These are phyloP conservation scores for Drosophila rufa DNA, from an alignment of 1,140 invertebrate genomes.

Conservation along the genomic window DNA sequence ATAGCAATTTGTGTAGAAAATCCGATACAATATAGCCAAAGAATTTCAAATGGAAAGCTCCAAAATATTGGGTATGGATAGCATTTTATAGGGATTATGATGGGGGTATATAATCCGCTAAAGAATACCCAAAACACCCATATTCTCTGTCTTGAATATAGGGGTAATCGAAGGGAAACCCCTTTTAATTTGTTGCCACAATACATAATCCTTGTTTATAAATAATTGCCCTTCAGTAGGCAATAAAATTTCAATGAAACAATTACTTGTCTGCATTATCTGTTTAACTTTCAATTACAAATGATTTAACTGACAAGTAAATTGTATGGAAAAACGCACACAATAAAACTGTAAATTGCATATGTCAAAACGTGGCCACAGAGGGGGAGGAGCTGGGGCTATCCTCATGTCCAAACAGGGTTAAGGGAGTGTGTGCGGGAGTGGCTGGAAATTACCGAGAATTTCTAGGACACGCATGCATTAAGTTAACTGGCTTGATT, in stretches of 20 bases:
- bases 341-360: slow-evolving; percentile 41
- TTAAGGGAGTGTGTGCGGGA: background rate
- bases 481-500: slow-evolving; percentile 4
- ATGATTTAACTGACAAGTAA: slow-evolving; percentile 45
- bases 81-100: slow-evolving; percentile 22
- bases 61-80: slow-evolving; percentile 18
- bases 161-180: background rate
- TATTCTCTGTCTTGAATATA: slow-evolving; percentile 18
- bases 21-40: slow-evolving; percentile 48
- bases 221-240: slow-evolving; percentile 28
- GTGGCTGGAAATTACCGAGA: slow-evolving; percentile 6
- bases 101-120: slow-evolving; percentile 2
- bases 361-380: slow-evolving; percentile 26
- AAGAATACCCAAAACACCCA: slow-evolving; percentile 3
- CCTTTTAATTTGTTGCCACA: slow-evolving; percentile 11
- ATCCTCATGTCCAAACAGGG: background rate
- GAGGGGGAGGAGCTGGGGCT: slow-evolving; percentile 18
- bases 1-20: slow-evolving; percentile 64
- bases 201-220: slow-evolving; percentile 25
- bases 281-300: slow-evolving; percentile 50
- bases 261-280: slow-evolving; percentile 32
- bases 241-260: slow-evolving; percentile 42
- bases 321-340: slow-evolving; percentile 45
- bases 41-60: slow-evolving; percentile 60
- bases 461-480: slow-evolving; percentile 18